Evolutionary conservation across 2,797 vertebrate genomes (phyloP).

Genomic region (Microcaecilia unicolor): DNA sequence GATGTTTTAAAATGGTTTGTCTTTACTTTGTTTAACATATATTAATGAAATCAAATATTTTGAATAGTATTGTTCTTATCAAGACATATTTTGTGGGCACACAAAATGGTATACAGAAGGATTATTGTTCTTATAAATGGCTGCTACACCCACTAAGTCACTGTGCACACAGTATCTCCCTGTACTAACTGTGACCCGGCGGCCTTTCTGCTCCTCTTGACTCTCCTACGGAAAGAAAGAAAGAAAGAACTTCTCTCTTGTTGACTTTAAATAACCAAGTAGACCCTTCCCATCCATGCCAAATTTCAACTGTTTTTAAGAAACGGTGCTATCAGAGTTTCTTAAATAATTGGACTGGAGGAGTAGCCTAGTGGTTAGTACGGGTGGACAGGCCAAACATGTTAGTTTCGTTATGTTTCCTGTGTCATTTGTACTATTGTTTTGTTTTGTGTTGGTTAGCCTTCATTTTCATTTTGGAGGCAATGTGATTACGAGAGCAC

Average conservation of each 20-base stretch:
- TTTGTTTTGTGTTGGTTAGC: too few relatives aligned
- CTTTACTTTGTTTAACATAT: slow-evolving; percentile 6
- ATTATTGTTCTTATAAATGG: slow-evolving; percentile 19
- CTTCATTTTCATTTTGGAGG: too few relatives aligned
- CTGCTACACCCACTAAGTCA: slow-evolving; percentile 15
- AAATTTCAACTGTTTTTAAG: too few relatives aligned
- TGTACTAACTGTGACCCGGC: slow-evolving; percentile 15
- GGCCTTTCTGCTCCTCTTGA: slow-evolving; percentile 16
- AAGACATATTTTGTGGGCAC: slow-evolving; percentile 15
- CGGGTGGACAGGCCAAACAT: too few relatives aligned
- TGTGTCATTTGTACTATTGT: too few relatives aligned
- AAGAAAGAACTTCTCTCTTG: slow-evolving; percentile 20
- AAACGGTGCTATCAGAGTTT: too few relatives aligned
- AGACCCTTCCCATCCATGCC: too few relatives aligned
- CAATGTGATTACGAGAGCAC: too few relatives aligned
- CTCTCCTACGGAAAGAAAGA: slow-evolving; percentile 30
- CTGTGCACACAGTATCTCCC: not conserved
- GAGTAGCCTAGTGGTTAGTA: too few relatives aligned
- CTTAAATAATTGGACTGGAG: too few relatives aligned
- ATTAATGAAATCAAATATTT: slow-evolving; percentile 22
- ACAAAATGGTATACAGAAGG: slow-evolving; percentile 17
- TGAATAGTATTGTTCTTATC: slow-evolving; percentile 20
- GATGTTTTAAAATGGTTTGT: not conserved
- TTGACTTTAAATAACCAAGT: too few relatives aligned
- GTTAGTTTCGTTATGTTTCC: too few relatives aligned